Evolutionary conservation across 2,888 invertebrate genomes (phyloP).

Genomic region (Eilema caniola): DNA sequence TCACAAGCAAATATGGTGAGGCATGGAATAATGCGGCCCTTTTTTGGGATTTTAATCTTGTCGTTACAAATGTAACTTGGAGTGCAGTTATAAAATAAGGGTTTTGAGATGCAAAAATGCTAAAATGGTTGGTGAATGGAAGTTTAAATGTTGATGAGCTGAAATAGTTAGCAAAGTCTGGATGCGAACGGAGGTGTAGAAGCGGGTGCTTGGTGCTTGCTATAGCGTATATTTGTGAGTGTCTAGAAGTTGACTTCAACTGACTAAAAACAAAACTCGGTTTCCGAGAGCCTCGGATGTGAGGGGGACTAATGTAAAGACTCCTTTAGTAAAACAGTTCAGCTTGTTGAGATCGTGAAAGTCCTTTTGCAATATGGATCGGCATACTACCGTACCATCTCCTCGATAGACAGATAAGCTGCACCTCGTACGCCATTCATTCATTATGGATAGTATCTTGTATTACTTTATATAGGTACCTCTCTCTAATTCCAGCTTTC

Average conservation of each 20-base stretch:
- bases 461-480: too few relatives aligned
- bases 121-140: background rate
- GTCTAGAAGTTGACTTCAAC: background rate
- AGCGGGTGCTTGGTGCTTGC: background rate
- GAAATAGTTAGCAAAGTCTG: background rate
- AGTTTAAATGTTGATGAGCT: background rate
- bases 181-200: background rate
- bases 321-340: too few relatives aligned
- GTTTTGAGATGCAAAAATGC: slow-evolving; percentile 13
- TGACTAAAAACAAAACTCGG: too few relatives aligned
- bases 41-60: slow-evolving; percentile 36
- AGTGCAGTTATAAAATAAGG: slow-evolving; percentile 21
- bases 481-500: too few relatives aligned
- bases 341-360: too few relatives aligned
- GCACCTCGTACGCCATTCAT: too few relatives aligned
- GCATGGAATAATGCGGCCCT: slow-evolving; percentile 27
- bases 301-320: too few relatives aligned
- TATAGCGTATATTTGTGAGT: background rate
- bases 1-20: slow-evolving; percentile 26
- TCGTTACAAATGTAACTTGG: slow-evolving; percentile 3
- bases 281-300: too few relatives aligned
- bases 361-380: too few relatives aligned
- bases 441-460: too few relatives aligned
- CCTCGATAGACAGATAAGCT: too few relatives aligned
- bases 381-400: too few relatives aligned